Evolutionary conservation across 2,797 vertebrate species (phyloP).

Genomic region (Sternarchorhynchus goeldii): DNA sequence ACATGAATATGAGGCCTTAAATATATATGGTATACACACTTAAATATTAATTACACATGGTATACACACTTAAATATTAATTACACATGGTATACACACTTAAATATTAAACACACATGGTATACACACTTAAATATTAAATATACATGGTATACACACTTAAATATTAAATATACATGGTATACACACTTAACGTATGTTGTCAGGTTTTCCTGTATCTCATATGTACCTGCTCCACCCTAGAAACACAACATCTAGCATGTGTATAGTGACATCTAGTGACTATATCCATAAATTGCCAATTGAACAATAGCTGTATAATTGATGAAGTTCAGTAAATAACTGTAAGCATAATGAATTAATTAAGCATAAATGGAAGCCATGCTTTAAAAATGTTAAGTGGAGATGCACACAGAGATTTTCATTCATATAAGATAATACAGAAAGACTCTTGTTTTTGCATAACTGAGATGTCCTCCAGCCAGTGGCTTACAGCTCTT

Average conservation of each 20-base stretch:
- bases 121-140: no score
- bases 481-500: slow-evolving; percentile 32
- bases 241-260: slow-evolving; percentile 9
- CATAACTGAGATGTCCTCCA: slow-evolving; percentile 40
- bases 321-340: neutral
- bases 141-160: no score
- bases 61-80: no score
- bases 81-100: no score
- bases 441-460: slow-evolving; percentile 49
- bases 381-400: slow-evolving; percentile 12
- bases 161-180: no score
- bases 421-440: slow-evolving; percentile 35
- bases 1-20: no score
- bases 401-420: slow-evolving; percentile 17
- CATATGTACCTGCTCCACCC: neutral
- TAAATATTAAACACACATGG: no score
- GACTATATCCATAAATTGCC: neutral
- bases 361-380: neutral
- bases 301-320: neutral
- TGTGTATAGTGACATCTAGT: slow-evolving; percentile 38
- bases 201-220: neutral
- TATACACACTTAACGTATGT: no score
- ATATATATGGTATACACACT: no score
- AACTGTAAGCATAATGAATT: no score
- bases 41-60: no score